Evolutionary conservation across 1,140 invertebrate genomes (phyloP).

Genomic region (Polypedilum pembai): DNA sequence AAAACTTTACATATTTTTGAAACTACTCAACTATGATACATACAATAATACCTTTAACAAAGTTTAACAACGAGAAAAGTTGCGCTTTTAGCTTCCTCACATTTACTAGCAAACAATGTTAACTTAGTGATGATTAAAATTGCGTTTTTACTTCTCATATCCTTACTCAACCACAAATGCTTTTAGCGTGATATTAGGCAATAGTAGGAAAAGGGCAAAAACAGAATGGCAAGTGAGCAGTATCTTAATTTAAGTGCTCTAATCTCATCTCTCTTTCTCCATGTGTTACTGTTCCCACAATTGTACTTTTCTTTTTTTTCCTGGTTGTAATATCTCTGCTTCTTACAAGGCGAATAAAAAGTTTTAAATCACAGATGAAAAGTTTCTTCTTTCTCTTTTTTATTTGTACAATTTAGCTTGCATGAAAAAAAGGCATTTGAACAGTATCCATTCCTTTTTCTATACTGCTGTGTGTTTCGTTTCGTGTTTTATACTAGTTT

Average conservation of each 20-base stretch:
- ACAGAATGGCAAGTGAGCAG: background rate
- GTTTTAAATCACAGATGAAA: no score
- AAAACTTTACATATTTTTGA: no score
- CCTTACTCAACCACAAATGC: background rate
- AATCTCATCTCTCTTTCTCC: background rate
- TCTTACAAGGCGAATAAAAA: no score
- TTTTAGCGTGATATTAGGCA: constrained; percentile 10
- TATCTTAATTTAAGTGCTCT: constrained; percentile 13
- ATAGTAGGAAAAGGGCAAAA: background rate
- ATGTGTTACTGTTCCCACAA: background rate
- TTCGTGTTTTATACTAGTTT: constrained; percentile 12
- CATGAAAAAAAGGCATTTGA: constrained; percentile 4
- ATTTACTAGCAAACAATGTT: no score
- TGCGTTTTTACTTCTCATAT: background rate
- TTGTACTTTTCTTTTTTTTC: background rate
- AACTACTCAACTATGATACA: no score
- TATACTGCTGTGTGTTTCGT: background rate
- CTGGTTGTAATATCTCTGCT: no score
- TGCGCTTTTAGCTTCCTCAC: no score
- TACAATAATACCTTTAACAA: no score
- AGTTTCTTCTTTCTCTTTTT: no score
- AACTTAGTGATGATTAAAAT: no score
- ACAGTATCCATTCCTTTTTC: constrained; percentile 2
- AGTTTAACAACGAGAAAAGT: no score
- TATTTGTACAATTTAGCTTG: background rate